Evolutionary conservation across 1,140 invertebrate genomes (phyloP).

Genomic region (Coptotermes formosanus): DNA sequence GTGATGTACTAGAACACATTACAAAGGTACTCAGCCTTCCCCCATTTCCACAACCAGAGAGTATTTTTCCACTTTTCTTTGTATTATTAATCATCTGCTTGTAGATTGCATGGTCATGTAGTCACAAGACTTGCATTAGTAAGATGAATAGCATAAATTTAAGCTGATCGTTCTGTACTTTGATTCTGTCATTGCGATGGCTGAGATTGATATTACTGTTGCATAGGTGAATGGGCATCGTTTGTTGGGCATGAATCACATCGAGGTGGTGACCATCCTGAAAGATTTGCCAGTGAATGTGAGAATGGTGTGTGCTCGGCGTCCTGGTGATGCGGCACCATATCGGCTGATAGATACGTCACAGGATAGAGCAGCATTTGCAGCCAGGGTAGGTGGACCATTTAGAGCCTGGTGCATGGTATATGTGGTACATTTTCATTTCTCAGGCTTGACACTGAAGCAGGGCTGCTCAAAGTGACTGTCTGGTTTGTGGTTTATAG

Average conservation of each 20-base stretch:
- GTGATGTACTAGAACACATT: no score
- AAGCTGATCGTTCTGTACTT: no score
- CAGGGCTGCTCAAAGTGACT: no score
- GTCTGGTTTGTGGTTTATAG: no score
- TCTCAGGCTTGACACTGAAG: no score
- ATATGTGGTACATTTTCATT: no score
- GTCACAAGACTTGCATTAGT: not conserved
- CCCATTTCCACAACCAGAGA: no score
- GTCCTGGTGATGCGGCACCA: slow-evolving; percentile 49
- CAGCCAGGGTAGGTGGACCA: slow-evolving; percentile 59
- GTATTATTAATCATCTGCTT: no score
- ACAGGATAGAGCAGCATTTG: slow-evolving; percentile 65
- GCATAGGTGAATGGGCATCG: slow-evolving; percentile 89
- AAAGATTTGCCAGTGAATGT: slow-evolving; percentile 93
- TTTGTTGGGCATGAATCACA: slow-evolving; percentile 93
- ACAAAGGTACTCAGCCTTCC: no score
- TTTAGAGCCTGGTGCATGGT: no score
- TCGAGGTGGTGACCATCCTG: slow-evolving; percentile 92
- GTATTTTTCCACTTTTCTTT: no score
- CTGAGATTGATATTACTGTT: slow-evolving; percentile 33
- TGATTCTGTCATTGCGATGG: not conserved
- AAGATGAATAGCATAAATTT: not conserved
- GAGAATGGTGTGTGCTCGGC: slow-evolving; percentile 86
- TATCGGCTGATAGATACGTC: slow-evolving; percentile 64
- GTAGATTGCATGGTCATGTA: not conserved